These are phyloP conservation scores for Pteronotus mesoamericanus DNA, from an alignment of 2,797 vertebrate genomes.

Conservation along the genomic window DNA sequence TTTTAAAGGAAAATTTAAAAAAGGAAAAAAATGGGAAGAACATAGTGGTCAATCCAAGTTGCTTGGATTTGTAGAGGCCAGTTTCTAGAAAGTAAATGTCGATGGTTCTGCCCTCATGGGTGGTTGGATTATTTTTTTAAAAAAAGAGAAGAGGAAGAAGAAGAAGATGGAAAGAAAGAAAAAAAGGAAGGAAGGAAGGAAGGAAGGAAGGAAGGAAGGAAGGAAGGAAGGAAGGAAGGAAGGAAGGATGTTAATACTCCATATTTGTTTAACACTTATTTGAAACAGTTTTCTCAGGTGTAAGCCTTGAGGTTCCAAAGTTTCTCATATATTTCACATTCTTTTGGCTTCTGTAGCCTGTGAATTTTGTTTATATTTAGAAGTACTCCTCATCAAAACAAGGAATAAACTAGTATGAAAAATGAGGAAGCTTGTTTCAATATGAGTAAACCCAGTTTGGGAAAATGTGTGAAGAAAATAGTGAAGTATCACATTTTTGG, in stretches of 20 bases:
- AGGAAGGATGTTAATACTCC: background rate
- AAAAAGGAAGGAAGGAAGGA: too few species aligned
- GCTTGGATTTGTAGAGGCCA: background rate
- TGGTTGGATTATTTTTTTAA: background rate
- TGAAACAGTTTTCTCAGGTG: background rate
- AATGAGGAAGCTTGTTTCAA: background rate
- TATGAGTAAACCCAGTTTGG: background rate
- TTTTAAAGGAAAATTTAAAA: background rate
- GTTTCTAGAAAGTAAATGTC: background rate
- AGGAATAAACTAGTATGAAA: background rate
- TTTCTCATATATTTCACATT: background rate
- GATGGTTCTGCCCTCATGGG: background rate
- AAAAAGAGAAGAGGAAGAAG: too few species aligned
- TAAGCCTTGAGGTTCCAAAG: background rate
- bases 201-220: too few species aligned
- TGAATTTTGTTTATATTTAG: background rate
- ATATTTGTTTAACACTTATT: background rate
- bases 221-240: background rate
- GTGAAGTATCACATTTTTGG: background rate
- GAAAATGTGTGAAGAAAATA: slow-evolving; percentile 18
- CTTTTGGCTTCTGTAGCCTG: background rate
- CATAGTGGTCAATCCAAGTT: background rate
- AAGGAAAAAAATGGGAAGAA: background rate
- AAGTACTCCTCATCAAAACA: background rate
- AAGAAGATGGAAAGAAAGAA: too few species aligned